Evolutionary conservation across 2,113 vertebrate genomes (phyloP).

Genomic region (Holacanthus passer): DNA sequence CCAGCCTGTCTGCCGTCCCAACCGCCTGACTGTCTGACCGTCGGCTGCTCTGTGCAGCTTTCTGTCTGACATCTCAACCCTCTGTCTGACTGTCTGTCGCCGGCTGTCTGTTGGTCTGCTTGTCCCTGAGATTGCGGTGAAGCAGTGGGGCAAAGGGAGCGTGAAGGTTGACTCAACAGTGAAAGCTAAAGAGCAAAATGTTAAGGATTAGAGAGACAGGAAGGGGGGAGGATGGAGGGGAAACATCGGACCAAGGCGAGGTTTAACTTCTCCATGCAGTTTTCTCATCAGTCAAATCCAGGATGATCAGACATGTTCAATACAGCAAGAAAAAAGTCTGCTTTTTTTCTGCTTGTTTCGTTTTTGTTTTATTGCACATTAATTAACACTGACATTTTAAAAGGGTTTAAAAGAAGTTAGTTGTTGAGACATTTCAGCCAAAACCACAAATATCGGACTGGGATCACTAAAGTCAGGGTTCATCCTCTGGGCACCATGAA

Average conservation of each 20-base stretch:
- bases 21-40: constrained; percentile 40
- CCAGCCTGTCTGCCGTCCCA: constrained; percentile 72
- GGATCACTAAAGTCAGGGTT: neutral
- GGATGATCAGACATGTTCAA: neutral
- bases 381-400: no score
- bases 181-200: neutral
- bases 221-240: neutral
- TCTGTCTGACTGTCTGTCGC: constrained; percentile 33
- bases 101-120: constrained; percentile 37
- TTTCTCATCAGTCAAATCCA: neutral
- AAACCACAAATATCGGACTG: neutral
- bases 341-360: no score
- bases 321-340: no score
- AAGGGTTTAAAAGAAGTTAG: no score
- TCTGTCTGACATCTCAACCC: constrained; percentile 49
- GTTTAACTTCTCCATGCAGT: neutral
- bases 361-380: no score
- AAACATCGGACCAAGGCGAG: neutral
- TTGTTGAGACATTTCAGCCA: no score
- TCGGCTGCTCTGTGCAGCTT: constrained; percentile 20
- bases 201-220: constrained; percentile 9
- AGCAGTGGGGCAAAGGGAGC: constrained; percentile 12
- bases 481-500: neutral
- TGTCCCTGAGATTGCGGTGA: no score
- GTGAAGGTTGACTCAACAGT: neutral